Percentiles rank a stretch among this genome's conserved stretches.
phyloP scores from a whole-genome alignment of 2,113 vertebrate species.

The Pangasianodon gigas region DNA sequence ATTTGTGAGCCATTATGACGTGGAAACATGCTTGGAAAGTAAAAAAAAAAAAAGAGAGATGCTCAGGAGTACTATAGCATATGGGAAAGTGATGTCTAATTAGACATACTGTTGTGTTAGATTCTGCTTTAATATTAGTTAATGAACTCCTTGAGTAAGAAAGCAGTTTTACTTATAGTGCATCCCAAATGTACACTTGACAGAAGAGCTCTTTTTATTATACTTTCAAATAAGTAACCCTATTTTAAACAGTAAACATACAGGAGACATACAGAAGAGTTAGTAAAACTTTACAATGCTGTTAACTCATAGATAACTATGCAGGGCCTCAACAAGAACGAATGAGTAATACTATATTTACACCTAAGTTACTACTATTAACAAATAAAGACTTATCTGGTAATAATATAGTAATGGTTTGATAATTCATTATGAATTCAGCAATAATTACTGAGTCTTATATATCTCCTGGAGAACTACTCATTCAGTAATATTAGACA shows the following conservation, averaged over 20 bases:
- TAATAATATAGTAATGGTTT: background rate
- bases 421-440: no score
- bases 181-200: background rate
- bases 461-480: background rate
- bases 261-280: background rate
- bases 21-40: background rate
- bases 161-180: background rate
- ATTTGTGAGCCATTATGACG: constrained; percentile 6
- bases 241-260: background rate
- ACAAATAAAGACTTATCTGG: background rate
- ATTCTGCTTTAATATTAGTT: background rate
- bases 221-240: background rate
- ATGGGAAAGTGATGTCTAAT: background rate
- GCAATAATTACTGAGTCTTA: no score
- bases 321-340: background rate
- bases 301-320: background rate
- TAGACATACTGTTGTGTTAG: background rate
- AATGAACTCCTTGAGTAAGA: background rate
- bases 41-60: constrained; percentile 2
- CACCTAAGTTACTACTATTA: background rate
- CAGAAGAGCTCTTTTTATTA: background rate
- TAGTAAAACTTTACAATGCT: background rate
- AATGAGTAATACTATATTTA: no score
- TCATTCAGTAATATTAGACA: background rate
- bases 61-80: background rate